phyloP scores from a whole-genome alignment of 2,888 invertebrate species.

The Erpobdella octoculata region DNA sequence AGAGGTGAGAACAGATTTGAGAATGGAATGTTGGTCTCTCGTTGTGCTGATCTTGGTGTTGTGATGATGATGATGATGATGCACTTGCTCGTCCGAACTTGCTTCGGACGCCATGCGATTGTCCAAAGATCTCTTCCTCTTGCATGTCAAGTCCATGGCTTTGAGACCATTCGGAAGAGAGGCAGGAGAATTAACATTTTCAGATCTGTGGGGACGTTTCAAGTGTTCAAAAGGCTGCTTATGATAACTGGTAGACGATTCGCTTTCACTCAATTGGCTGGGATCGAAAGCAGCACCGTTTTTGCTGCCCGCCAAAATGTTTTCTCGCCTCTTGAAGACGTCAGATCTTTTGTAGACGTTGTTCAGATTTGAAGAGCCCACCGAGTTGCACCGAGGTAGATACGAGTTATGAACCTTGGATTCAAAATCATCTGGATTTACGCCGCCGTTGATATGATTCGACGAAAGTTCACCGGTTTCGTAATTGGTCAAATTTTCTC shows the following conservation, averaged over 20 bases:
- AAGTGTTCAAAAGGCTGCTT: not conserved
- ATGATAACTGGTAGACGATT: not conserved
- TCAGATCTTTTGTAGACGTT: not conserved
- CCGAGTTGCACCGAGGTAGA: slow-evolving; percentile 16
- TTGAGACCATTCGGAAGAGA: not conserved
- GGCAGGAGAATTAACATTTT: slow-evolving; percentile 5
- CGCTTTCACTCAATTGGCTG: not conserved
- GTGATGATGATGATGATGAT: not conserved
- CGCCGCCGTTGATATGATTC: not conserved
- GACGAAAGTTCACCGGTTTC: not conserved
- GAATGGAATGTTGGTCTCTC: slow-evolving; percentile 3
- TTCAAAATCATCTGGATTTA: slow-evolving; percentile 4
- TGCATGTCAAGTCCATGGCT: slow-evolving; percentile 26
- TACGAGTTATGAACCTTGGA: not conserved
- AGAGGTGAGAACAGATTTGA: slow-evolving; percentile 12
- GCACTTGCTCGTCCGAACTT: too few relatives aligned
- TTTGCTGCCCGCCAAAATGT: not conserved
- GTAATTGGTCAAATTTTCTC: slow-evolving; percentile 6
- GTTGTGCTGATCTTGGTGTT: not conserved
- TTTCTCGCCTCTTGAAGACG: slow-evolving; percentile 9
- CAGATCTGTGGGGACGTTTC: slow-evolving; percentile 4
- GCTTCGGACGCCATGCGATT: not conserved
- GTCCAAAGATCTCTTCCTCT: slow-evolving; percentile 17
- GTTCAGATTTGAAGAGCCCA: slow-evolving; percentile 3
- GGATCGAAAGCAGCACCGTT: not conserved